Percentiles rank a stretch among this genome's conserved stretches.
These are phyloP conservation scores for Bhutanitis thaidina DNA, from an alignment of 2,888 invertebrate species.

Conservation along the genomic window DNA sequence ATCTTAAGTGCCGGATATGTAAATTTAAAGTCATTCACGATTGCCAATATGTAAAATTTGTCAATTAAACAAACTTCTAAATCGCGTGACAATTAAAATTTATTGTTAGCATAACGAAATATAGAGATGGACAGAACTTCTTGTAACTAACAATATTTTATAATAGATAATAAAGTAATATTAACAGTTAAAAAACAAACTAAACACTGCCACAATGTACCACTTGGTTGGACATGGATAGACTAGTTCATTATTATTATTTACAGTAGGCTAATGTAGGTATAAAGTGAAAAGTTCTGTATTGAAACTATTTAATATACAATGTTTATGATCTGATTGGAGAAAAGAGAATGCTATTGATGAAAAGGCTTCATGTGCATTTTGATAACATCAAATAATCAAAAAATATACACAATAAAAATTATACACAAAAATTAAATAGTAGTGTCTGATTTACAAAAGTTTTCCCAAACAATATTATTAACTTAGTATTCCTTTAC, in stretches of 20 bases:
- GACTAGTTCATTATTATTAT: constrained; percentile 24
- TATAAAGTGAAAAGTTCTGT: constrained; percentile 1
- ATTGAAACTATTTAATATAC: constrained; percentile 10
- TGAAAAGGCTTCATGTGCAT: too few species aligned
- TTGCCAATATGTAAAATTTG: constrained; percentile 22
- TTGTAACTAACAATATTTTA: constrained; percentile 30
- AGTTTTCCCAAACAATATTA: too few species aligned
- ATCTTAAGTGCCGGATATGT: too few species aligned
- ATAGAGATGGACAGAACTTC: constrained; percentile 19
- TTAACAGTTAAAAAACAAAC: constrained; percentile 19
- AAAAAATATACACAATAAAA: too few species aligned
- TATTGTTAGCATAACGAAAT: constrained; percentile 7
- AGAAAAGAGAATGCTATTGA: too few species aligned
- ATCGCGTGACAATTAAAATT: constrained; percentile 24
- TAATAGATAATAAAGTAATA: background rate
- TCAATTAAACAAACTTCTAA: constrained; percentile 36
- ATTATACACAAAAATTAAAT: too few species aligned
- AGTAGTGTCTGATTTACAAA: too few species aligned
- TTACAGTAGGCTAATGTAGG: constrained; percentile 29
- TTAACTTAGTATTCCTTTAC: too few species aligned
- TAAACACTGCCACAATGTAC: constrained; percentile 39
- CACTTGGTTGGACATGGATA: constrained; percentile 27
- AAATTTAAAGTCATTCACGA: too few species aligned
- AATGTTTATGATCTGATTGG: too few species aligned
- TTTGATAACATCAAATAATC: too few species aligned